Base-by-base conservation (phyloP, 2,888 invertebrate species). In the Congeria kusceri region DNA sequence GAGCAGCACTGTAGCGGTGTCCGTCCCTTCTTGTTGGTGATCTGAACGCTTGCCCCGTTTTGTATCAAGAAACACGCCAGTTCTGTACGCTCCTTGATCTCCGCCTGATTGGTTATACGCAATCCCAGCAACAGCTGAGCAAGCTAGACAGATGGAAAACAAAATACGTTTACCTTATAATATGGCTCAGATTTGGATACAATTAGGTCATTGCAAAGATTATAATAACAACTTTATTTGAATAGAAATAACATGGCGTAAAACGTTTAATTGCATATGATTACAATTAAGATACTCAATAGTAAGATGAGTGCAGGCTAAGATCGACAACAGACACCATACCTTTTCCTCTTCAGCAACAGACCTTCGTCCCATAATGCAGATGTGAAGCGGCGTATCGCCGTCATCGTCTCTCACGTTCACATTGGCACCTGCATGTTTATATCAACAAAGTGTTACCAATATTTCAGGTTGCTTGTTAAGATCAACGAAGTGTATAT, bases 321-420 rank as follows among this genome's bases (percentile, higher is more conserved):
- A n/a, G n/a, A n/a, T n/a, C n/a, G n/a, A n/a, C n/a, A n/a, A n/a
- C n/a, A n/a, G n/a, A n/a, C n/a, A n/a, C n/a, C n/a, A 63, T 63
- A 73, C 65, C 57, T 47, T 27, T 5, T 70, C 66, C 13, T 29
- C n/a, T 18, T 69, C 68, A 0, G 27, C n/a, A 18, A 58, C 72
- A 0, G 59, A 32, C 9, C 76, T 44, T 2, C 47, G 23, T 2
- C 82, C 82, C 76, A 76, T 73, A 57, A 86, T 56, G 28, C 80
- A 75, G 15, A 79, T 62, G 57, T 88, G 88, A 18, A 88, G 63
- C 0, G 86, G 83, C 4, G 86, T 86, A 53, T 88, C 84, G 0
- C 84, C 86, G 28, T 88, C 84, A 20, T 69, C 49, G 59, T 88
- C 86, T 15, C 72, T 65, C 0, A 73, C 64, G 7, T 79, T 83